These are phyloP conservation scores for Butorides virescens DNA, from an alignment of 2,113 vertebrate genomes.

Conservation along the genomic window DNA sequence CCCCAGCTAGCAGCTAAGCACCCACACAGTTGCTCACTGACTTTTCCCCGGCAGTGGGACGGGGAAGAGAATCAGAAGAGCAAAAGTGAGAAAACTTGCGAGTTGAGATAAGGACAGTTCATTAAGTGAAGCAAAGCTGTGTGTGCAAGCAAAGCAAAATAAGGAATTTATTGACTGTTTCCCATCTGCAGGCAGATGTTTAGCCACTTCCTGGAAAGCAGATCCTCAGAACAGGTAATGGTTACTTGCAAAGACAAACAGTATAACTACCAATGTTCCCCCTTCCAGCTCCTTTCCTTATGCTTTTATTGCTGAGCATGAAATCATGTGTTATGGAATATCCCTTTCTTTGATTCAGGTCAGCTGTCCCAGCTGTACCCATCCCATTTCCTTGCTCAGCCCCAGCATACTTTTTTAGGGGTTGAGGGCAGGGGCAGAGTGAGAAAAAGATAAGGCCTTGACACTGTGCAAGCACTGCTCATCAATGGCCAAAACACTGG, in stretches of 20 bases:
- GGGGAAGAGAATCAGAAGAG: neutral
- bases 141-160: neutral
- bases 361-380: neutral
- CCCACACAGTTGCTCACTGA: neutral
- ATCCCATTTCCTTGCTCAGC: neutral
- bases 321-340: neutral
- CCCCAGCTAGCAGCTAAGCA: neutral
- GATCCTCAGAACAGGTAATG: neutral
- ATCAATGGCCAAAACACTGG: neutral
- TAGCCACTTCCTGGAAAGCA: neutral
- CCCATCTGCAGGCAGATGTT: neutral
- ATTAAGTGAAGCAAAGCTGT: neutral
- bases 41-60: rapidly evolving
- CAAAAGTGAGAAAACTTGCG: neutral
- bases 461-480: neutral
- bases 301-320: neutral
- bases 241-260: neutral
- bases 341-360: neutral
- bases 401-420: neutral
- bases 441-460: neutral
- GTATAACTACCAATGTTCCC: neutral
- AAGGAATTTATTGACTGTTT: neutral
- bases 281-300: neutral
- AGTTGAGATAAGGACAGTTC: neutral
- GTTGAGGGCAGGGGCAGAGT: neutral